phyloP scores from a whole-genome alignment of 2,888 invertebrate species.

The Bhutanitis thaidina region DNA sequence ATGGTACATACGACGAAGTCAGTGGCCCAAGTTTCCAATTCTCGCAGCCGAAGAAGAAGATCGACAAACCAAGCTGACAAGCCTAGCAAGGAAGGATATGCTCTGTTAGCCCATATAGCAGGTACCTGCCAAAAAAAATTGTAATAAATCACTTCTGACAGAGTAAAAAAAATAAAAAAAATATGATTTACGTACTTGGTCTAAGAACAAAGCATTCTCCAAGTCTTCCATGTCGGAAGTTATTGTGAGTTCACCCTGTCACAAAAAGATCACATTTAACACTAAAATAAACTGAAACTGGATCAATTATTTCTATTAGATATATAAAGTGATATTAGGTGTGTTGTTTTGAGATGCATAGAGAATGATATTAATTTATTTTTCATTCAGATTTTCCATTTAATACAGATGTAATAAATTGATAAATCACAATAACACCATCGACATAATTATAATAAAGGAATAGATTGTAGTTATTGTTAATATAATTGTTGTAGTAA shows the following conservation, averaged over 20 bases:
- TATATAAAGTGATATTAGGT: too few relatives aligned
- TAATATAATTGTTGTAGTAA: too few relatives aligned
- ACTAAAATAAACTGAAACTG: too few relatives aligned
- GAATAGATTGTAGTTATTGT: too few relatives aligned
- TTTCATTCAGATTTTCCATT: too few relatives aligned
- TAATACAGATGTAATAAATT: too few relatives aligned
- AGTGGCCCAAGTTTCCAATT: constrained; percentile 95
- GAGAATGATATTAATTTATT: too few relatives aligned
- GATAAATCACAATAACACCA: too few relatives aligned
- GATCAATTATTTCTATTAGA: too few relatives aligned
- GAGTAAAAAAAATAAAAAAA: background rate
- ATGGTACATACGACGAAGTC: constrained; percentile 89
- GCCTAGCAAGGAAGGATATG: constrained; percentile 94
- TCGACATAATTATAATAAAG: too few relatives aligned
- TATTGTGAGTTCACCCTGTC: constrained; percentile 94
- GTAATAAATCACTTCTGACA: background rate
- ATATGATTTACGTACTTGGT: constrained; percentile 78
- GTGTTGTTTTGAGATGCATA: too few relatives aligned
- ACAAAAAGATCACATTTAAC: too few relatives aligned
- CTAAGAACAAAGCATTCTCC: constrained; percentile 94
- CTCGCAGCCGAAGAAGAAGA: constrained; percentile 90
- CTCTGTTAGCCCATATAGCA: constrained; percentile 90
- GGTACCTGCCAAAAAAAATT: constrained; percentile 83
- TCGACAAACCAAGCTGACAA: constrained; percentile 96
- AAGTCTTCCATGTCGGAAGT: constrained; percentile 98